Conservation (phyloP, 2,113 vertebrate species). For the Microcebus jonahi region DNA sequence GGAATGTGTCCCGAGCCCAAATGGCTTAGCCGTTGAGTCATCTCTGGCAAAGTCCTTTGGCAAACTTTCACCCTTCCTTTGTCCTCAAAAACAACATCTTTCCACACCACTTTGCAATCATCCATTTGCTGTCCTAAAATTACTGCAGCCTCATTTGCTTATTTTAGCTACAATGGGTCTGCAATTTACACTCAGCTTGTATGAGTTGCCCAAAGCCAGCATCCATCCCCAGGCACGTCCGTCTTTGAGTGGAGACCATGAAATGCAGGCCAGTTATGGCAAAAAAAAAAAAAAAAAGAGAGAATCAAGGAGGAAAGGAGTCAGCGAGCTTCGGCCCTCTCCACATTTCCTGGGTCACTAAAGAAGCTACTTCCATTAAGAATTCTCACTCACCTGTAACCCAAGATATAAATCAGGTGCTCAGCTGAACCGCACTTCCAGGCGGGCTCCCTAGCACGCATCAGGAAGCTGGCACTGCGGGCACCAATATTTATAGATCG, state of each 20-base stretch:
- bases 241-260: constrained; percentile 25
- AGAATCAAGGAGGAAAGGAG: constrained; percentile 37
- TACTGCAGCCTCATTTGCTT: constrained; percentile 43
- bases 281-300: not conserved
- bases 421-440: constrained; percentile 38
- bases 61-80: constrained; percentile 55
- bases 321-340: constrained; percentile 47
- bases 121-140: constrained; percentile 58
- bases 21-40: not conserved
- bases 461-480: not conserved
- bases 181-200: constrained; percentile 31
- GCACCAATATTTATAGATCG: constrained; percentile 72
- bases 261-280: not conserved
- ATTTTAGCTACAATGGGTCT: constrained; percentile 65
- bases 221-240: not conserved
- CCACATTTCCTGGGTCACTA: constrained; percentile 72
- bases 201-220: constrained; percentile 41
- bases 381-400: constrained; percentile 67
- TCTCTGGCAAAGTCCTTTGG: constrained; percentile 19
- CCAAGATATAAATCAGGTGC: constrained; percentile 74
- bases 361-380: constrained; percentile 67
- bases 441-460: constrained; percentile 13
- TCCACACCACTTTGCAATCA: constrained; percentile 31
- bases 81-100: constrained; percentile 53
- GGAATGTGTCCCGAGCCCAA: not conserved